A percentile compares a stretch with the other conserved stretches of the same genome.
Conservation (phyloP, 2,797 vertebrate genomes). For the Picus viridis region DNA sequence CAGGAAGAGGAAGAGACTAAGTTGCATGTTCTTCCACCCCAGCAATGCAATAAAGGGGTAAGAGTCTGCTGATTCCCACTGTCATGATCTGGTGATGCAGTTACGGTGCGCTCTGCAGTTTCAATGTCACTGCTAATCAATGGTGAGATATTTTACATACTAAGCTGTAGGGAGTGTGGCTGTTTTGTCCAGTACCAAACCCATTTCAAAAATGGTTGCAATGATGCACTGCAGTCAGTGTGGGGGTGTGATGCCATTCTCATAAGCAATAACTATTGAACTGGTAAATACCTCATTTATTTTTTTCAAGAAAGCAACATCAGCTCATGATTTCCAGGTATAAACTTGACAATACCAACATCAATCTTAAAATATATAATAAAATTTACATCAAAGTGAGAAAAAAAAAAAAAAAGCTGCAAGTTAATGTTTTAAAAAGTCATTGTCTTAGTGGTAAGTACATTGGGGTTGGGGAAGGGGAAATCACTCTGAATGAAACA, state of each 20-base stretch:
- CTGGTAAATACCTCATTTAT: constrained; percentile 74
- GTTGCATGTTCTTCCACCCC: fast-evolving
- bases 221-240: too few species aligned
- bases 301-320: constrained; percentile 75
- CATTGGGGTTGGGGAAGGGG: background rate
- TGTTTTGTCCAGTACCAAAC: background rate
- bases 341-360: constrained; percentile 71
- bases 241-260: background rate
- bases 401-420: constrained; percentile 43
- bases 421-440: constrained; percentile 69
- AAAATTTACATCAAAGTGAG: constrained; percentile 68
- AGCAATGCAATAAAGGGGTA: fast-evolving
- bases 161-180: background rate
- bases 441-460: constrained; percentile 54
- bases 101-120: background rate
- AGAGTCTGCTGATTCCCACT: background rate
- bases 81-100: fast-evolving
- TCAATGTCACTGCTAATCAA: background rate
- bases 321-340: constrained; percentile 75
- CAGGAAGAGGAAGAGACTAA: too few species aligned
- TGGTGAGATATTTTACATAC: background rate
- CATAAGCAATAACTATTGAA: background rate
- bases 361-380: constrained; percentile 63
- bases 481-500: constrained; percentile 61
- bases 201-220: background rate